Evolutionary conservation across 37 sponge, comb jelly and placozoan species (phyloP).

Genomic region (Aplysina aerophoba): DNA sequence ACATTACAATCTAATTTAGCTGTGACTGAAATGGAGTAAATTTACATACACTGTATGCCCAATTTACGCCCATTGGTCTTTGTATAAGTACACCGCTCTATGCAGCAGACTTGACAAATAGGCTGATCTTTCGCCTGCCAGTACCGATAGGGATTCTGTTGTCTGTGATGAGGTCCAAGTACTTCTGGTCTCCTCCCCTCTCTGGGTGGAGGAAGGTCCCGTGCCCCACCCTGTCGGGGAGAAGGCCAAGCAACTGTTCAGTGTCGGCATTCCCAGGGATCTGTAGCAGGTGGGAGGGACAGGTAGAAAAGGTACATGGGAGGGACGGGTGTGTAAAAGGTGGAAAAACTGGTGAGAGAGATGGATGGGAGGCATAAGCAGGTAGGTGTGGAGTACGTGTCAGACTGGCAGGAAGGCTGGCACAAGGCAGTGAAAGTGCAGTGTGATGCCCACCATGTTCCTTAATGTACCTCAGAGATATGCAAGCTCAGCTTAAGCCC

Average conservation of each 20-base stretch:
- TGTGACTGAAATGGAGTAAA: too few relatives aligned
- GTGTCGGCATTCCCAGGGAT: constrained; percentile 48
- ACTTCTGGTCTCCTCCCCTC: constrained; percentile 50
- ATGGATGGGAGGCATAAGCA: too few relatives aligned
- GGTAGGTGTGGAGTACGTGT: background rate
- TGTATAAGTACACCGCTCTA: too few relatives aligned
- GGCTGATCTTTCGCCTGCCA: background rate
- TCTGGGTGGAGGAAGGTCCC: constrained; percentile 72
- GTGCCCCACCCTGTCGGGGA: constrained; percentile 81
- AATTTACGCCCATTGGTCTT: too few relatives aligned
- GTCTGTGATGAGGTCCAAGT: constrained; percentile 39
- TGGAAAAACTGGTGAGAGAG: too few relatives aligned
- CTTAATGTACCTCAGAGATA: constrained; percentile 76
- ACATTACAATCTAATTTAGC: too few relatives aligned
- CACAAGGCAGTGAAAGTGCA: too few relatives aligned
- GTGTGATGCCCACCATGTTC: too few relatives aligned
- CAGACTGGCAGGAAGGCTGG: too few relatives aligned
- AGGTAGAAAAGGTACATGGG: too few relatives aligned
- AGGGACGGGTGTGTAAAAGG: too few relatives aligned
- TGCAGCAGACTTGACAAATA: background rate
- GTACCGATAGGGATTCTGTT: constrained; percentile 77
- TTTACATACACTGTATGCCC: too few relatives aligned
- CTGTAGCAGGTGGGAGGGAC: background rate
- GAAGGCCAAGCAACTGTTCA: constrained; percentile 36
- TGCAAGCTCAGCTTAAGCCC: constrained; percentile 75